Evolutionary conservation across 2,797 vertebrate genomes (phyloP).

Genomic region (Sciurus carolinensis): DNA sequence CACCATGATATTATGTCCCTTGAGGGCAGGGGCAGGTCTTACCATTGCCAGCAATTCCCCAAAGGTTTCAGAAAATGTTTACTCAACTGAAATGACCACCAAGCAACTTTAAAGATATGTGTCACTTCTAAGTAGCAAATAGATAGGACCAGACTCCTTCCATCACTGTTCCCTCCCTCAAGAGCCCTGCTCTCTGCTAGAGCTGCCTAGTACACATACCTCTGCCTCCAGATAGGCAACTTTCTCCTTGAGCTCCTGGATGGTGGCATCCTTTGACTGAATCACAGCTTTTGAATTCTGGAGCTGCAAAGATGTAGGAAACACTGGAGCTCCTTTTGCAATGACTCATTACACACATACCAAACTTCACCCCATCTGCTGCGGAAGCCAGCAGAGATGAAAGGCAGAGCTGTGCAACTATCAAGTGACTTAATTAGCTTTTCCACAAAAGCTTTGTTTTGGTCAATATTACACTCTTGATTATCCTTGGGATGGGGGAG

Average conservation of each 20-base stretch:
- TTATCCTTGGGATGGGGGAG: not conserved
- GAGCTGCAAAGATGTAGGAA: conserved; percentile 89
- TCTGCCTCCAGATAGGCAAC: conserved; percentile 96
- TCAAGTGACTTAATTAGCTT: not conserved
- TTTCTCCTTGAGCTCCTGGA: conserved; percentile 96
- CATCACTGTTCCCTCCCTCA: not conserved
- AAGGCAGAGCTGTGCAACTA: not conserved
- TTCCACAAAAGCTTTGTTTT: not conserved
- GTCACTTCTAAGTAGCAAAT: not conserved
- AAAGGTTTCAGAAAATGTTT: not conserved
- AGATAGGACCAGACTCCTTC: not conserved
- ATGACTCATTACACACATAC: not conserved
- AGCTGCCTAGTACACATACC: conserved; percentile 86
- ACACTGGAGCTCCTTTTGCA: not conserved
- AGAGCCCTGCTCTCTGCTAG: conserved; percentile 73
- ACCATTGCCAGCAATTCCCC: not conserved
- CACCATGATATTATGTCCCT: not conserved
- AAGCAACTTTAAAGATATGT: not conserved
- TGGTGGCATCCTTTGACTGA: conserved; percentile 94
- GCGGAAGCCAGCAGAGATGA: not conserved
- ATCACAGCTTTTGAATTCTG: conserved; percentile 97
- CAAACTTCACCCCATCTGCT: not conserved
- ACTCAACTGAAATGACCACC: not conserved
- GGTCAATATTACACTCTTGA: not conserved
- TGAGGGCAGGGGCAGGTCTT: not conserved